These are phyloP conservation scores for Origma solitaria DNA, from an alignment of 2,113 vertebrate genomes.

Conservation along the genomic window DNA sequence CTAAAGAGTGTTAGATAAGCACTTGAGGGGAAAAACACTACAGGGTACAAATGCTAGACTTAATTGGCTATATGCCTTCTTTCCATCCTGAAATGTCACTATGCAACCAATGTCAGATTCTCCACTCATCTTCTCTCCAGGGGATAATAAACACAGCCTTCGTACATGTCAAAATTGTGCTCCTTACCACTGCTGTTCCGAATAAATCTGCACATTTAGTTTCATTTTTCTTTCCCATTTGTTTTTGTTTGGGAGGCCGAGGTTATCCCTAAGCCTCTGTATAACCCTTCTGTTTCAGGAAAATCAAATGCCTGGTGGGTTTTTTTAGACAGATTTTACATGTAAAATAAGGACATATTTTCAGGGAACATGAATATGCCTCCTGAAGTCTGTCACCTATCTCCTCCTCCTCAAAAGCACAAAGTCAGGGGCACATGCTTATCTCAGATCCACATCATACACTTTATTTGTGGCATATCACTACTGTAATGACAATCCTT, in stretches of 20 bases:
- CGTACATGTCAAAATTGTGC: constrained; percentile 47
- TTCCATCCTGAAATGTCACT: constrained; percentile 62
- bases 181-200: not conserved
- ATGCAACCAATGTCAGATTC: constrained; percentile 34
- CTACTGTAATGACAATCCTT: not conserved
- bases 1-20: constrained; percentile 58
- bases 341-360: not conserved
- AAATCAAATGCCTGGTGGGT: not conserved
- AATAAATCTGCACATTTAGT: not conserved
- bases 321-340: not conserved
- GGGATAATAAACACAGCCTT: constrained; percentile 47
- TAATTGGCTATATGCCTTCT: constrained; percentile 52
- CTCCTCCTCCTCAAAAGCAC: not conserved
- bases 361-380: not conserved
- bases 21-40: constrained; percentile 60
- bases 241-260: not conserved
- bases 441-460: not conserved
- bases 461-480: not conserved
- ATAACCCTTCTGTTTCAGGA: not conserved
- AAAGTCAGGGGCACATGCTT: not conserved
- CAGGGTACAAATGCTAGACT: constrained; percentile 59
- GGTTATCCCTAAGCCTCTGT: not conserved
- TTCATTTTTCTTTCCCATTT: not conserved
- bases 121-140: constrained; percentile 49
- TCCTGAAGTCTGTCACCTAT: not conserved